Evolutionary conservation across 2,888 invertebrate genomes (phyloP).

Genomic region (Platycheirus rosarum): DNA sequence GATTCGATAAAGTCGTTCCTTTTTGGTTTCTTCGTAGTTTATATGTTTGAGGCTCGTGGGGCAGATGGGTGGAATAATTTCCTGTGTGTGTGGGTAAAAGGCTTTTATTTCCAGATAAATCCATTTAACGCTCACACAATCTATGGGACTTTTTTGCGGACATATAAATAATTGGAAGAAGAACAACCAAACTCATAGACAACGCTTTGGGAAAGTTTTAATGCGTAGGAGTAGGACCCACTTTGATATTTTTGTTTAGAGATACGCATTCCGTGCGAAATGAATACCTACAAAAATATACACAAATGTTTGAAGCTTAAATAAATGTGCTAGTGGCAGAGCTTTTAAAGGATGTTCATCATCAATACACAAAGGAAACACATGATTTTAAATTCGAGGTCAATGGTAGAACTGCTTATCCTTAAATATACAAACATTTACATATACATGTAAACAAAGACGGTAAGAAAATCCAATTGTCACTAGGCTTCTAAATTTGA

Average conservation of each 20-base stretch:
- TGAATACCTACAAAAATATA: neutral
- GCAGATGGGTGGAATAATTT: too few species aligned
- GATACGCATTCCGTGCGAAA: neutral
- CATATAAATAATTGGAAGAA: constrained; percentile 49
- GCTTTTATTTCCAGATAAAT: constrained; percentile 50
- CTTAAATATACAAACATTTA: neutral
- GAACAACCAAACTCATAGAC: constrained; percentile 18
- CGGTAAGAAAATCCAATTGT: constrained; percentile 20
- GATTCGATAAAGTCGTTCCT: constrained; percentile 56
- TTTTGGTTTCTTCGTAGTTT: neutral
- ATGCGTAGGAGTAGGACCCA: constrained; percentile 5
- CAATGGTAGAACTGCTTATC: constrained; percentile 41
- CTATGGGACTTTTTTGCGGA: constrained; percentile 10
- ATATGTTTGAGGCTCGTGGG: too few species aligned
- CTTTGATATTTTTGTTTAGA: neutral
- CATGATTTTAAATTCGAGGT: constrained; percentile 59
- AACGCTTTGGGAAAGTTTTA: neutral
- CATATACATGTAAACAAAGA: neutral
- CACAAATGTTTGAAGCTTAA: neutral
- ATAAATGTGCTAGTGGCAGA: constrained; percentile 6
- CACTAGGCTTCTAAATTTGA: neutral
- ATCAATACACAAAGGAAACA: neutral
- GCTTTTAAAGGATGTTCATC: constrained; percentile 20
- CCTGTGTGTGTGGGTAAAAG: neutral
- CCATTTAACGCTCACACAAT: constrained; percentile 56